A percentile compares a stretch with the other conserved stretches of the same genome.
These are phyloP conservation scores for Craterocephalus amniculus DNA, from an alignment of 2,797 vertebrate species.

Conservation along the genomic window DNA sequence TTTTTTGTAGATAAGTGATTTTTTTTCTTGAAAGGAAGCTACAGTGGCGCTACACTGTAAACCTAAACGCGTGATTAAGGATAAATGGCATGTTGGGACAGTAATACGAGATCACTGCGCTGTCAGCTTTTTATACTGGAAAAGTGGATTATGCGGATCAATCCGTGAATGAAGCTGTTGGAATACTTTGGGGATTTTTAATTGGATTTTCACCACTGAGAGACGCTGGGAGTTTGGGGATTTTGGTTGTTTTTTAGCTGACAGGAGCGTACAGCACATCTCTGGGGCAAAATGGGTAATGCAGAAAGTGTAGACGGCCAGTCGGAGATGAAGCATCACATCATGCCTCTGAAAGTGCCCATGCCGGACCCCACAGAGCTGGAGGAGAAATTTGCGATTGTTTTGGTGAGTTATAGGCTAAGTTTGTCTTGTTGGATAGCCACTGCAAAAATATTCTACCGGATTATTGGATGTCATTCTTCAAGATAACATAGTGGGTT, in stretches of 20 bases:
- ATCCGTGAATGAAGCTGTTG: conserved; percentile 42
- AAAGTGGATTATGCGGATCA: conserved; percentile 51
- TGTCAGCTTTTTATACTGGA: conserved; percentile 47
- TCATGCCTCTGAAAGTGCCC: conserved; percentile 92
- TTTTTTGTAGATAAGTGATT: conserved; percentile 59
- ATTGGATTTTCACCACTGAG: conserved; percentile 48
- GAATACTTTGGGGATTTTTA: conserved; percentile 22
- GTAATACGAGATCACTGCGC: conserved; percentile 36
- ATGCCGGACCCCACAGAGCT: conserved; percentile 96
- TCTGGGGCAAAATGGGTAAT: conserved; percentile 86
- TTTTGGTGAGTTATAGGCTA: conserved; percentile 89
- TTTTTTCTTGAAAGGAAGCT: conserved; percentile 35
- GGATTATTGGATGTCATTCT: neutral
- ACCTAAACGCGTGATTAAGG: conserved; percentile 28
- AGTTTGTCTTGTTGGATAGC: too few relatives aligned
- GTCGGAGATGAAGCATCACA: conserved; percentile 87
- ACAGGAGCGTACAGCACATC: conserved; percentile 22
- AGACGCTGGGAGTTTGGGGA: conserved; percentile 21
- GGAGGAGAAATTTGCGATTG: conserved; percentile 95
- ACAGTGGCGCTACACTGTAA: conserved; percentile 53
- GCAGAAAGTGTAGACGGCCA: conserved; percentile 91
- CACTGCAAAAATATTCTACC: too few relatives aligned
- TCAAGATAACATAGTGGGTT: too few relatives aligned
- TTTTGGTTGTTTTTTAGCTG: too few relatives aligned
- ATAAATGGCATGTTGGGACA: conserved; percentile 69